Conservation (phyloP, 2,888 invertebrate species). For the Scaeva pyrastri region DNA sequence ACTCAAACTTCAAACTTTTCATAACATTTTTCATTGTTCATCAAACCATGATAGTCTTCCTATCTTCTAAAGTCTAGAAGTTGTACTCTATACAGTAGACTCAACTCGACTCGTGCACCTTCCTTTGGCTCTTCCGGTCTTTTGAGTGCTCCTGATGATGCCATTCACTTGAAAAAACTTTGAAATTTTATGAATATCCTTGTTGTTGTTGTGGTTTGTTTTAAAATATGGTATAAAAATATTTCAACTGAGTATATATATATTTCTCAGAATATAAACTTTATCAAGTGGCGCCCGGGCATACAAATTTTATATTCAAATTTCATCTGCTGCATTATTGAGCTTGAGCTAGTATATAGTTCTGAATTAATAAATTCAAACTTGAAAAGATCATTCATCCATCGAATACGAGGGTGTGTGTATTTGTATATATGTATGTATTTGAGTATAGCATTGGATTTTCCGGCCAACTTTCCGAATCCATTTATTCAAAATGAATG, state of each 20-base stretch:
- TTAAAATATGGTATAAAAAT: background rate
- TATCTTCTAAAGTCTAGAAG: background rate
- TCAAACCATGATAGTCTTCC: constrained; percentile 3
- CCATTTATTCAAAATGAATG: constrained; percentile 30
- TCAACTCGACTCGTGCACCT: no score
- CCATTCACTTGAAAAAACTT: constrained; percentile 4
- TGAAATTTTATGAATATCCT: constrained; percentile 9
- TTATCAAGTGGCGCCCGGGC: constrained; percentile 6
- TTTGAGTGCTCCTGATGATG: background rate
- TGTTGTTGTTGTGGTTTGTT: background rate
- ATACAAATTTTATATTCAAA: background rate
- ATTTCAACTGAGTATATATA: background rate
- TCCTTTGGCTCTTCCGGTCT: background rate
- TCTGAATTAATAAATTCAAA: constrained; percentile 30
- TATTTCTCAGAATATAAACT: background rate
- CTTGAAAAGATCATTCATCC: constrained; percentile 20
- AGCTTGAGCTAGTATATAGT: background rate
- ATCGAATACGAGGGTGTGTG: background rate
- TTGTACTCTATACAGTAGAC: background rate
- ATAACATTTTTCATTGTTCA: constrained; percentile 3
- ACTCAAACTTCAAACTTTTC: no score
- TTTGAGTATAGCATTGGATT: background rate
- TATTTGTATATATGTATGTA: background rate
- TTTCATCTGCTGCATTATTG: background rate
- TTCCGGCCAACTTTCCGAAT: background rate